Evolutionary conservation across 2,797 vertebrate species (phyloP), one percentile per base, ranked within the genome.

Genomic region (Microctenopoma stevenorrisi): DNA sequence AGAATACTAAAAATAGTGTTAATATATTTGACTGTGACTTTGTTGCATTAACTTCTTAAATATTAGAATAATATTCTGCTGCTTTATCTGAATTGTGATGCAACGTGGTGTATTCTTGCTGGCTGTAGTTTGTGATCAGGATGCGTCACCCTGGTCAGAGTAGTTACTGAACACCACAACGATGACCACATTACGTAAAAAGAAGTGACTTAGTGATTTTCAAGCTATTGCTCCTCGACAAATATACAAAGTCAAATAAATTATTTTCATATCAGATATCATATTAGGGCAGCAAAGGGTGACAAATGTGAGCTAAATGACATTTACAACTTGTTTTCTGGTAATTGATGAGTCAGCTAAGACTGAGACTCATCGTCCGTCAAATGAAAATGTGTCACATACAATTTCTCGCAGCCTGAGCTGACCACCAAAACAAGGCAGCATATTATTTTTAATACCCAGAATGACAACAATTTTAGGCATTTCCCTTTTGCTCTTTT

Each of bases 261-360:
- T 18, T 15, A 1, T 5, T 11, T 33, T 18, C 18, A 18, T 47
- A 37, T 51, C 25, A 22, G 14, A 59, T 49, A 50, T 71, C 26
- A 11, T 9, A 70, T 54, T 50, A 62, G 12, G 6, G 63, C n/a
- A 12, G 0, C 12, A 7, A 18, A 38, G 7, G 22, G 52, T n/a
- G 40, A 66, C 13, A 71, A 64, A 42, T 55, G 53, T 69, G 81
- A 87, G 68, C 54, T 65, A 77, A 82, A 14, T 89, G 78, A 82
- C 83, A 88, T 86, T 86, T 86, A 22, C 47, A 64, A 55, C 25
- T 25, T 7, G 25, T 66, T 72, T 87, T 75, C 73, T 78, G 60
- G 79, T 81, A 79, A 82, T 38, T 40, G 15, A 71, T 86, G 83
- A 87, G 70, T 87, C 78, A 88, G 54, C 40, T 13, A 54, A 43